Evolutionary conservation across 1,140 invertebrate genomes (phyloP).

Genomic region (Dysdera silvatica): DNA sequence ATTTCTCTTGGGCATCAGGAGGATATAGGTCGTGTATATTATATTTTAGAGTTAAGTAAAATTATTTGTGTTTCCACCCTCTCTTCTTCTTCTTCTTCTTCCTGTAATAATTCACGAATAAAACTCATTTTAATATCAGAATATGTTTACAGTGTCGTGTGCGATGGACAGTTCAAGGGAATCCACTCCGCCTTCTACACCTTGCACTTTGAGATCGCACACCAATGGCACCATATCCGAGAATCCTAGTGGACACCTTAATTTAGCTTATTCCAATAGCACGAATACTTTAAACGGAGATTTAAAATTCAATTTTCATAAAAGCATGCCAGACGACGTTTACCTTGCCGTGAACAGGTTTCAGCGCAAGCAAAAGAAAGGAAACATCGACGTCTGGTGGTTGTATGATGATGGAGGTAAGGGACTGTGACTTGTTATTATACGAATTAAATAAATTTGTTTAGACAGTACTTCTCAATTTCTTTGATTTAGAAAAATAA

Average conservation of each 20-base stretch:
- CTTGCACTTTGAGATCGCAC: background rate
- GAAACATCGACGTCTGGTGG: conserved; percentile 60
- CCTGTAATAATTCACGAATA: no score
- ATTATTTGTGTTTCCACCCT: no score
- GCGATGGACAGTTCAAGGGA: conserved; percentile 29
- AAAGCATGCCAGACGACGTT: conserved; percentile 29
- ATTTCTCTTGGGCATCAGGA: no score
- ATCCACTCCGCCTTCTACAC: conserved; percentile 29
- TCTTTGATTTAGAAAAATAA: background rate
- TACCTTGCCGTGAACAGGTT: conserved; percentile 32
- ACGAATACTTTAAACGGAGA: background rate
- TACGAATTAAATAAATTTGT: background rate
- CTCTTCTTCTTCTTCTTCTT: no score
- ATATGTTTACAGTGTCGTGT: conserved; percentile 12
- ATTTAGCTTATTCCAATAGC: background rate
- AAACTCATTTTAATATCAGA: no score
- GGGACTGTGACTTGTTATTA: conserved; percentile 58
- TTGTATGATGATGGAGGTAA: conserved; percentile 58
- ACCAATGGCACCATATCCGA: background rate
- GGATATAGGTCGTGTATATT: no score
- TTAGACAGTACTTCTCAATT: background rate
- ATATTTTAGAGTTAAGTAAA: no score
- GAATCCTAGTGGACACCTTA: conserved; percentile 12
- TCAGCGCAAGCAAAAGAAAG: conserved; percentile 42
- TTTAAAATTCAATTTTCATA: background rate